Percentiles rank a stretch among this genome's conserved stretches.
Conservation (phyloP, 2,888 invertebrate species). For the Empis livida region DNA sequence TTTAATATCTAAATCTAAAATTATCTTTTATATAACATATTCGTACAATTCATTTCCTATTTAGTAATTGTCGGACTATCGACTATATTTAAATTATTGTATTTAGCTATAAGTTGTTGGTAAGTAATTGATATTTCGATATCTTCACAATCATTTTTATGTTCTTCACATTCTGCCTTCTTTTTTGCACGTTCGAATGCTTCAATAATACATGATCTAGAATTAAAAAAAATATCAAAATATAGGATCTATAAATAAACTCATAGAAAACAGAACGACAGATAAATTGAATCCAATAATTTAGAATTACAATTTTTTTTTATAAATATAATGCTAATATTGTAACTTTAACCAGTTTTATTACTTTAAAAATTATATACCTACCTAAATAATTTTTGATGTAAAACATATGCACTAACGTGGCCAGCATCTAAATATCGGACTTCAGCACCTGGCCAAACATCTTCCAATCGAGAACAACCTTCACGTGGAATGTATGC, state of each 20-base stretch:
- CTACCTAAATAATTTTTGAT: constrained; percentile 79
- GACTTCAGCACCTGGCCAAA: constrained; percentile 89
- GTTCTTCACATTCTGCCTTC: constrained; percentile 25
- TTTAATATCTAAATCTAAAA: too few species aligned
- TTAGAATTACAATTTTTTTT: too few species aligned
- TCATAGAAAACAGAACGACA: too few species aligned
- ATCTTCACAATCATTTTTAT: constrained; percentile 12
- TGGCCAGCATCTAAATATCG: constrained; percentile 82
- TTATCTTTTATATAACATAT: too few species aligned
- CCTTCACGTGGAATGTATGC: constrained; percentile 83
- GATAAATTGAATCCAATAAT: too few species aligned
- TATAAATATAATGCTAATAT: too few species aligned
- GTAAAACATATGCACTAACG: constrained; percentile 75
- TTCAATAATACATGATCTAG: constrained; percentile 60
- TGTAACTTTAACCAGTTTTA: too few species aligned
- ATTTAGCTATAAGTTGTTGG: constrained; percentile 21
- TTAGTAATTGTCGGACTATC: too few species aligned
- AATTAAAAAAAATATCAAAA: too few species aligned
- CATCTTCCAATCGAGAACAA: constrained; percentile 65
- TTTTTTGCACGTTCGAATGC: constrained; percentile 59
- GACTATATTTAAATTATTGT: constrained; percentile 7
- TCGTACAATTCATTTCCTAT: too few species aligned
- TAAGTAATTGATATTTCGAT: constrained; percentile 19
- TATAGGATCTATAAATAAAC: too few species aligned
- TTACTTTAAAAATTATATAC: constrained; percentile 2